Evolutionary conservation across 2,888 invertebrate genomes (phyloP).

Genomic region (Dynastes hyllus): DNA sequence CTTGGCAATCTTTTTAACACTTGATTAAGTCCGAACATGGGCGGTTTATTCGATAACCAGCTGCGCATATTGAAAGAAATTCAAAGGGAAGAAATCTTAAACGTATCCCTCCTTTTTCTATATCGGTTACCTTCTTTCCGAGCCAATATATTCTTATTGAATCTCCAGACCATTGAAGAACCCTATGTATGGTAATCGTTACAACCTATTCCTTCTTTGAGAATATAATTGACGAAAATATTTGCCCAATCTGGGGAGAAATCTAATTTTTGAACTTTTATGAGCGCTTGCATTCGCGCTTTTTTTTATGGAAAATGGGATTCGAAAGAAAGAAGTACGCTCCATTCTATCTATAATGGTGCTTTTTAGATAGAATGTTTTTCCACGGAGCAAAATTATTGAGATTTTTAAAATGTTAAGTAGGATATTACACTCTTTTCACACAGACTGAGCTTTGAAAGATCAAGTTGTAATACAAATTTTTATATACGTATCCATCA

Average conservation of each 20-base stretch:
- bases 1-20: slow-evolving; percentile 55
- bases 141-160: slow-evolving; percentile 17
- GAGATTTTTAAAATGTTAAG: no score
- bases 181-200: slow-evolving; percentile 31
- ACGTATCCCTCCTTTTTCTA: slow-evolving; percentile 20
- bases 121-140: slow-evolving; percentile 25
- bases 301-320: slow-evolving; percentile 14
- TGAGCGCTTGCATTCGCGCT: slow-evolving; percentile 22
- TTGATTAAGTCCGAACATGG: slow-evolving; percentile 55
- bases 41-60: slow-evolving; percentile 53
- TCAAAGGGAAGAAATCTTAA: slow-evolving; percentile 38
- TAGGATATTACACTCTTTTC: no score
- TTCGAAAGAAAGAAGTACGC: neutral
- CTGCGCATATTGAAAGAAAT: slow-evolving; percentile 28
- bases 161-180: neutral
- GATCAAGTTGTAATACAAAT: no score
- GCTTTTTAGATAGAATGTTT: no score
- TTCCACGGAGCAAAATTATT: no score
- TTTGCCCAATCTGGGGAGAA: slow-evolving; percentile 21
- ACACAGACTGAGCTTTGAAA: no score
- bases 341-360: no score
- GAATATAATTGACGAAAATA: slow-evolving; percentile 41
- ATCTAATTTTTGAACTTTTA: slow-evolving; percentile 42
- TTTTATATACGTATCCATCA: no score
- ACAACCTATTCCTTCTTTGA: slow-evolving; percentile 27